Evolutionary conservation across 1,140 invertebrate species (phyloP), one percentile per base, ranked within the genome.

Genomic region (Cherax quadricarinatus): DNA sequence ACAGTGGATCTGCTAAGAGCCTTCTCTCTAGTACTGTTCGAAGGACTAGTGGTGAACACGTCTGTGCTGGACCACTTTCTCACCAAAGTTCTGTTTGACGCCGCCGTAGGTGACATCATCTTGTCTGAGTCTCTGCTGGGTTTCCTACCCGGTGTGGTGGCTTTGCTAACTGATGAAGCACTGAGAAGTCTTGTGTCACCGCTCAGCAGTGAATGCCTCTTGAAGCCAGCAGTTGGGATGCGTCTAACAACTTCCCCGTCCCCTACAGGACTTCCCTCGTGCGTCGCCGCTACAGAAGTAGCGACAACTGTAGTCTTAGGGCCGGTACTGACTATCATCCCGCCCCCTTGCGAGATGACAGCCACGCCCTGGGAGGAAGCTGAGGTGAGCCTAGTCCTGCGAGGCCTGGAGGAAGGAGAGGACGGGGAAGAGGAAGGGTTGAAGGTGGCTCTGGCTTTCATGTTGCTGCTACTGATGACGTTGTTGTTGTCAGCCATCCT

Each of bases 401-500:
- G 85, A 75, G 49, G 85, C 85, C 51, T 87, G 70, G 70, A 24
- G 14, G 85, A 53, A 14, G 70, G 85, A 48, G 84, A 86, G 60
- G 51, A 48, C 4, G 70, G 24, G 70, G 70, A 75, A 1, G 85
- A 75, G 70, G 70, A 66, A 5, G 84, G 60, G 24, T 18, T 53
- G 48, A 51, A 75, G 49, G 48, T 87, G n/a, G n/a, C 66, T 51
- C 51, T 51, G 21, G 73, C 24, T 48, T 66, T 75, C 62, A 73
- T 75, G 48, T 7, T 49, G 30, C 66, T 62, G 70, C 62, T 62
- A 30, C 16, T 75, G 30, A 30, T 87, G 48, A 87, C 51, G 49
- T 87, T 87, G 85, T 87, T 87, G 85, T 87, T 87, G 73, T 78
- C 85, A 49, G 85, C 78, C 73, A 30, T 87, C 66, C 85, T 53